Conservation (phyloP, 2,113 vertebrate genomes). For the Muscicapa adusta region DNA sequence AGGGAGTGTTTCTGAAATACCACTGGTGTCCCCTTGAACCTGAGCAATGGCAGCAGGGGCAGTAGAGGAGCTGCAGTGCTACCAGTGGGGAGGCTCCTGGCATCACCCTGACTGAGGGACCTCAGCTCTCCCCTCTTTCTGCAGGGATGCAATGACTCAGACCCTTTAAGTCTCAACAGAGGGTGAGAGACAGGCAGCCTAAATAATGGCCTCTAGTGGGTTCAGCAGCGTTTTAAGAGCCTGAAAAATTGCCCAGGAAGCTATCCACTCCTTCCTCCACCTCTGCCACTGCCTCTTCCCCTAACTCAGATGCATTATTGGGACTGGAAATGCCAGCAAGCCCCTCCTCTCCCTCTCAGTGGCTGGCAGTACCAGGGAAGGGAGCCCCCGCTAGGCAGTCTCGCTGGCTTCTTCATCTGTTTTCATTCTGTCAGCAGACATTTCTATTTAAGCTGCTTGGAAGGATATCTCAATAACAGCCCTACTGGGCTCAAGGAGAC, state of each 20-base stretch:
- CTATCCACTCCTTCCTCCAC: neutral
- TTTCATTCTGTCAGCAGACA: conserved; percentile 68
- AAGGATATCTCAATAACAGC: conserved; percentile 63
- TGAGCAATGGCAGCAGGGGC: neutral
- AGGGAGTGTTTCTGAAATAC: neutral
- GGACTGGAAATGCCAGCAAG: conserved; percentile 15
- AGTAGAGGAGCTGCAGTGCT: neutral
- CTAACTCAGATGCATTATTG: neutral
- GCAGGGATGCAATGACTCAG: neutral
- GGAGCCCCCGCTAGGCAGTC: neutral
- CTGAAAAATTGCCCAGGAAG: conserved; percentile 8
- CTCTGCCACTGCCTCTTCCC: neutral
- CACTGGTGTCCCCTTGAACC: neutral
- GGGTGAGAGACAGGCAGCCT: neutral
- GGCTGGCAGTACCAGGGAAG: neutral
- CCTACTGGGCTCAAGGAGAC: conserved; percentile 14
- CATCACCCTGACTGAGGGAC: neutral
- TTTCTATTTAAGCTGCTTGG: conserved; percentile 63
- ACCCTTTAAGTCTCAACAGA: neutral
- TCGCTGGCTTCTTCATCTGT: conserved; percentile 45
- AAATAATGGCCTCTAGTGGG: conserved; percentile 1
- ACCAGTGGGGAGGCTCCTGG: neutral
- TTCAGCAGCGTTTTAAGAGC: neutral
- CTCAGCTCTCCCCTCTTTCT: neutral
- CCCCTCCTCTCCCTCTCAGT: conserved; percentile 32